A percentile compares a stretch with the other conserved stretches of the same genome.
These are phyloP conservation scores for Euura lappo DNA, from an alignment of 1,140 invertebrate species.

Conservation along the genomic window DNA sequence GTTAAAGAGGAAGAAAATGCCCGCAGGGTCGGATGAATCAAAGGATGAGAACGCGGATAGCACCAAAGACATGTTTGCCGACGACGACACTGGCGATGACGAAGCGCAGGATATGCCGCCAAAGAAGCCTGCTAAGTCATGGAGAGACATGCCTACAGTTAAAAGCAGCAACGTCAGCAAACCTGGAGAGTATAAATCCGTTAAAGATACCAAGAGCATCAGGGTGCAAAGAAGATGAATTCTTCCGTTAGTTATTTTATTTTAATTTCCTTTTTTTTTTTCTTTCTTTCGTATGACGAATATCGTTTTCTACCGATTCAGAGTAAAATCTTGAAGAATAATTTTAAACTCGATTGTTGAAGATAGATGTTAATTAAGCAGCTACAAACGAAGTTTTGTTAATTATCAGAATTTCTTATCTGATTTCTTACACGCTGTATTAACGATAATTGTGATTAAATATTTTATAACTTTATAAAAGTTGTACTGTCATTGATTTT, in stretches of 20 bases:
- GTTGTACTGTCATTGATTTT: too few species aligned
- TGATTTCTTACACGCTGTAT: not conserved
- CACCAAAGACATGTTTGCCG: slow-evolving; percentile 48
- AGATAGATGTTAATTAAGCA: too few species aligned
- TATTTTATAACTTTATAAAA: not conserved
- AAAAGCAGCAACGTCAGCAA: not conserved
- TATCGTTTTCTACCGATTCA: too few species aligned
- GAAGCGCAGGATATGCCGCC: not conserved
- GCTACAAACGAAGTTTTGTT: too few species aligned
- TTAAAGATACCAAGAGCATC: not conserved
- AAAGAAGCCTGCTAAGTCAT: slow-evolving; percentile 8
- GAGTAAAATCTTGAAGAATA: too few species aligned
- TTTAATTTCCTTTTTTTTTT: too few species aligned
- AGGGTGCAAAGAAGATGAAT: not conserved
- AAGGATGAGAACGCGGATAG: slow-evolving; percentile 24
- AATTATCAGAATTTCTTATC: too few species aligned
- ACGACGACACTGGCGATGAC: slow-evolving; percentile 18
- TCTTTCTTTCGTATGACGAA: too few species aligned
- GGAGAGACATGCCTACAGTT: not conserved
- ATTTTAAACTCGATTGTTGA: too few species aligned
- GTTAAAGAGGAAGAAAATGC: slow-evolving; percentile 10
- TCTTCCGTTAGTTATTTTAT: not conserved
- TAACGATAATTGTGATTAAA: not conserved
- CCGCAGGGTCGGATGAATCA: slow-evolving; percentile 12
- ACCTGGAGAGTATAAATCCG: not conserved